Evolutionary conservation across 2,888 invertebrate genomes (phyloP).

Genomic region (Actias luna): DNA sequence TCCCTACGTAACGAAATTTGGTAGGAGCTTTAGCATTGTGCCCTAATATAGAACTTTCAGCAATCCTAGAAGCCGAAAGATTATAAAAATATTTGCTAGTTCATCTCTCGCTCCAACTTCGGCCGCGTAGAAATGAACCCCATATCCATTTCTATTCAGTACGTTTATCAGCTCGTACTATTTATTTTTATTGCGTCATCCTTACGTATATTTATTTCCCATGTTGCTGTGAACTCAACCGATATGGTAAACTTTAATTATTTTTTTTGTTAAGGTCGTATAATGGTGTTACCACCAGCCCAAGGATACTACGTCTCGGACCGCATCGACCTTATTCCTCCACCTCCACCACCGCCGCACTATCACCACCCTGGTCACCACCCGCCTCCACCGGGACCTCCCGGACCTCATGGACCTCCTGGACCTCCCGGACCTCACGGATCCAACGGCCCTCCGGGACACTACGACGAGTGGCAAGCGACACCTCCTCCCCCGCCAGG

Average conservation of each 20-base stretch:
- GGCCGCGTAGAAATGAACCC: too few species aligned
- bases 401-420: conserved; percentile 26
- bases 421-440: conserved; percentile 29
- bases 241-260: neutral
- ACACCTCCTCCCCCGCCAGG: conserved; percentile 49
- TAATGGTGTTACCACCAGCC: conserved; percentile 65
- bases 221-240: too few species aligned
- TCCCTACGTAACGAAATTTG: too few species aligned
- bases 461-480: conserved; percentile 67
- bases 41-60: too few species aligned
- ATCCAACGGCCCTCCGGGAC: conserved; percentile 22
- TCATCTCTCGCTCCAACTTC: too few species aligned
- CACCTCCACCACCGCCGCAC: conserved; percentile 37
- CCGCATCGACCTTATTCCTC: conserved; percentile 56
- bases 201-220: too few species aligned
- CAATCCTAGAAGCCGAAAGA: too few species aligned
- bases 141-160: too few species aligned
- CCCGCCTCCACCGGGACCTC: conserved; percentile 27
- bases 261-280: conserved; percentile 52
- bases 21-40: too few species aligned
- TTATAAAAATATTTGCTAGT: too few species aligned
- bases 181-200: neutral
- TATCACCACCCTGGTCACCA: conserved; percentile 21
- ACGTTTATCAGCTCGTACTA: too few species aligned
- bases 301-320: conserved; percentile 74